A percentile compares a stretch with the other conserved stretches of the same genome.
Conservation (phyloP, 1,140 invertebrate species). For the Leptopilina clavipes region DNA sequence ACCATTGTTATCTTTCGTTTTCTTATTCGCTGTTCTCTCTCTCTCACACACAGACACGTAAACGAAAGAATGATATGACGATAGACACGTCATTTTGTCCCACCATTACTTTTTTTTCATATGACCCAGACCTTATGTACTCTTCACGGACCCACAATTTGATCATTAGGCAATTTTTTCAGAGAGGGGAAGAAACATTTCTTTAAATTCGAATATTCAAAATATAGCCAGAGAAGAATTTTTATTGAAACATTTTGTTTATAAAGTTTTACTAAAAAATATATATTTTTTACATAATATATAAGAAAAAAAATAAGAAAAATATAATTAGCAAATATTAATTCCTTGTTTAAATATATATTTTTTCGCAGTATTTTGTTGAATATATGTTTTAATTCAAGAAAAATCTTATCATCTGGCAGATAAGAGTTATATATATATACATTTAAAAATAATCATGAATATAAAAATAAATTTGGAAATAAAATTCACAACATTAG, state of each 20-base stretch:
- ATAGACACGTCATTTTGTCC: slow-evolving; percentile 14
- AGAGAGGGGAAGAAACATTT: not conserved
- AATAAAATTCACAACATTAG: no score
- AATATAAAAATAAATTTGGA: not conserved
- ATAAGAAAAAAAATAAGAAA: no score
- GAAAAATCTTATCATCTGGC: not conserved
- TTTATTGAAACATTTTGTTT: no score
- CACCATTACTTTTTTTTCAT: slow-evolving; percentile 17
- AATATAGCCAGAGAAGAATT: no score
- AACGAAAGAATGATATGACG: slow-evolving; percentile 18
- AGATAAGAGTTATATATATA: not conserved
- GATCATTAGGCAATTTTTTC: not conserved
- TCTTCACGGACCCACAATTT: not conserved
- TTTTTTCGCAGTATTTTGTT: not conserved
- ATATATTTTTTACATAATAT: no score
- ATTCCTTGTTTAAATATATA: no score
- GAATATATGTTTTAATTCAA: not conserved
- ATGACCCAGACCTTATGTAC: slow-evolving; percentile 25
- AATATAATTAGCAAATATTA: no score
- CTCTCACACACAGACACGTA: slow-evolving; percentile 22
- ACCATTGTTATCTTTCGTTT: slow-evolving; percentile 38
- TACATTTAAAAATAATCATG: no score
- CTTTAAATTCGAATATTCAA: not conserved
- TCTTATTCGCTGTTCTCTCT: slow-evolving; percentile 28
- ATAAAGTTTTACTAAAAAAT: no score